Conservation (phyloP, 2,113 vertebrate species). For the Micromys minutus region DNA sequence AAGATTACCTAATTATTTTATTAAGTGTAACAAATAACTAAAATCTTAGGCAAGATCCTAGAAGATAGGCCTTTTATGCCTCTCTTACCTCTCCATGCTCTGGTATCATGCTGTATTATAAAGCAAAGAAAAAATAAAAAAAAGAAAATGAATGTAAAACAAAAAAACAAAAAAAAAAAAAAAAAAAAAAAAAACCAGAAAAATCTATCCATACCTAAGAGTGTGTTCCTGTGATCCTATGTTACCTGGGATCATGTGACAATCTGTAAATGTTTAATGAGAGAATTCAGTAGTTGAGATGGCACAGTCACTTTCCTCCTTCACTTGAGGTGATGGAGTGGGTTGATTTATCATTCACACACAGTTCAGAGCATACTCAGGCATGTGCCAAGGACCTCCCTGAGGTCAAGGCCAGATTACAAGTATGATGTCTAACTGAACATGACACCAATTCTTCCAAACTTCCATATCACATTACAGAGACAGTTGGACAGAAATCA, state of each 20-base stretch:
- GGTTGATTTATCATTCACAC: background rate
- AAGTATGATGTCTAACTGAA: background rate
- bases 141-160: too few species aligned
- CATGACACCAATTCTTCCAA: background rate
- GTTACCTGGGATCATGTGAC: background rate
- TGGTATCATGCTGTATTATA: background rate
- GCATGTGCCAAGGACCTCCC: fast-evolving
- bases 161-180: background rate
- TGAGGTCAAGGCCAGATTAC: background rate
- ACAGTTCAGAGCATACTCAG: background rate
- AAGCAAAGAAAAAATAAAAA: background rate
- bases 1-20: background rate
- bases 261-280: background rate
- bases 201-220: background rate
- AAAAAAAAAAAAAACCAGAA: background rate
- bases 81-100: fast-evolving
- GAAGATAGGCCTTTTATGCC: background rate
- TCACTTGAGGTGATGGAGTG: background rate
- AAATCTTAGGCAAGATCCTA: background rate
- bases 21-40: background rate
- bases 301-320: background rate
- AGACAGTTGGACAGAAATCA: background rate
- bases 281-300: background rate
- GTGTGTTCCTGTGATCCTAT: fast-evolving
- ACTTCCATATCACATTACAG: background rate